These are phyloP conservation scores for Drosophila fungiperda DNA, from an alignment of 2,888 invertebrate genomes.

Conservation along the genomic window DNA sequence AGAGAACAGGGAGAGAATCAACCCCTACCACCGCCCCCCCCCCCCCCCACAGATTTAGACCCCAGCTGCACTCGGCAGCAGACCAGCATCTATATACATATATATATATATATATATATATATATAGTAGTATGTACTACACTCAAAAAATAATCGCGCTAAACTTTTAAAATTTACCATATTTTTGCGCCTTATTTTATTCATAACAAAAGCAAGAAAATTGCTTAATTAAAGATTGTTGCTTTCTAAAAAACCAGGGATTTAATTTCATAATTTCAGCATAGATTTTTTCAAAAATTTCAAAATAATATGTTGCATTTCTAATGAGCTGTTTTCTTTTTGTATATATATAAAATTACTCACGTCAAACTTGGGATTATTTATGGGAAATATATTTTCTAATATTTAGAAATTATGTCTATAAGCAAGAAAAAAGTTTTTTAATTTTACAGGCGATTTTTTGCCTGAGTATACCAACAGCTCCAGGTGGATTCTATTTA, in stretches of 20 bases:
- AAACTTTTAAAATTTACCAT: background rate
- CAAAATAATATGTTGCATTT: background rate
- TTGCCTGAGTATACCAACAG: background rate
- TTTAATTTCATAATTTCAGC: background rate
- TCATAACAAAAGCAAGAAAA: background rate
- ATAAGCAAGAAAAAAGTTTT: background rate
- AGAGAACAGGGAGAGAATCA: background rate
- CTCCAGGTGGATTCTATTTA: constrained; percentile 47
- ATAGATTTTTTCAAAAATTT: background rate
- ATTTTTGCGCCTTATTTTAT: background rate
- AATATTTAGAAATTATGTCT: background rate
- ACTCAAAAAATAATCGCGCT: background rate
- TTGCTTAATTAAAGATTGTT: background rate
- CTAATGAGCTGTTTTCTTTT: background rate
- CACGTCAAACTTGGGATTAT: background rate
- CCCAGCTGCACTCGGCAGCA: constrained; percentile 1
- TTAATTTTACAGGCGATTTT: background rate
- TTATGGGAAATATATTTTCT: background rate
- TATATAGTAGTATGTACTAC: background rate
- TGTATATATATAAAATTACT: background rate
- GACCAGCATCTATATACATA: constrained; percentile 1
- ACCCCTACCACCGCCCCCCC: too few relatives aligned
- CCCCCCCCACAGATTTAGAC: background rate
- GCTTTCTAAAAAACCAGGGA: background rate
- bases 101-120: background rate